Base-by-base conservation (phyloP, 1,140 invertebrate species). In the roundworm (Caenorhabditis elegans) region DNA sequence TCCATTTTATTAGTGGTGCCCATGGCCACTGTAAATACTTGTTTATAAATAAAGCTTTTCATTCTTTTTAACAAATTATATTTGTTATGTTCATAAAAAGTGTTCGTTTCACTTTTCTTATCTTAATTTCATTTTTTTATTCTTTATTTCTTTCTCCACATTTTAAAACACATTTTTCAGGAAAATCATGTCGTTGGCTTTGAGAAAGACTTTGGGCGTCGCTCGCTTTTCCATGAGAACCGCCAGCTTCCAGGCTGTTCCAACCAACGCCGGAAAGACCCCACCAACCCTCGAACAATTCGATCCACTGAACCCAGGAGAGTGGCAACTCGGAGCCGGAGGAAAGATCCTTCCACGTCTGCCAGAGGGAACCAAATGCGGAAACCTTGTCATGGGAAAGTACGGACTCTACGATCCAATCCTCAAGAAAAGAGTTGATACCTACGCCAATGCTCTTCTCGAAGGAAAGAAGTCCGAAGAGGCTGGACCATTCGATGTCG, bases 311-410 rank as follows among this genome's bases (percentile, higher is more conserved):
- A 88, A 88, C 80, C 87, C 87, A 47, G 87, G 87, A 78, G 85
- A 88, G 60, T 88, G 87, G 87, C 87, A 88, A 76, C 78, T 88
- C 49, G 87, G 87, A 49, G 84, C 86, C 34, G 86, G 49, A 47
- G 88, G 88, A n/a, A 89, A 89, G 60, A 89, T 89, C 76, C 85
- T 89, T 53, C 88, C 88, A 24, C 88, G 88, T 83, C 87, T 89
- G 3, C 88, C 87, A 31, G 88, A 89, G 75, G 88, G 88, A 47
- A 89, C 88, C n/a, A 86, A 85, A 6, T 79, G 80, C 70, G 88
- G 88, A 19, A 86, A 88, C 19, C 83, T 89, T 31, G 88, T 89
- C 34, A 89, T 89, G 88, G 88, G 88, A 39, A 89, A 89, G 82
- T 89, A 89, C 49, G 88, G 88, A 17, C 86, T 89, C 15, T 89